Evolutionary conservation across 2,888 invertebrate species (phyloP).

Genomic region (Mellilla xanthometata): DNA sequence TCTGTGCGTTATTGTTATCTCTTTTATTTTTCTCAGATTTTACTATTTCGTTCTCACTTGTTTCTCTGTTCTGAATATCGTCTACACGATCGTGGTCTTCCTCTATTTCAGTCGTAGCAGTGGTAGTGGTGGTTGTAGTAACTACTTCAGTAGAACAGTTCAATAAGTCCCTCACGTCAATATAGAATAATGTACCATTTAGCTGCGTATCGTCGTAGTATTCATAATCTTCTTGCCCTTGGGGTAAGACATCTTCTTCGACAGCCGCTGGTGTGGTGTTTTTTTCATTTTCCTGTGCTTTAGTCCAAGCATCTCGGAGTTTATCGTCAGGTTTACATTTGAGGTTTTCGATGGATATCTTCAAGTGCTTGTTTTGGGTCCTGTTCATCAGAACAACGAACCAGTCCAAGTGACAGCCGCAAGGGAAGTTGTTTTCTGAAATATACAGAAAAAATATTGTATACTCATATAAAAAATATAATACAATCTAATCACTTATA

Average conservation of each 20-base stretch:
- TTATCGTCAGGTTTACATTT: conserved; percentile 60
- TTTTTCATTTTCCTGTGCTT: conserved; percentile 50
- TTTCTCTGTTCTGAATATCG: conserved; percentile 26
- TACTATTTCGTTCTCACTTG: conserved; percentile 21
- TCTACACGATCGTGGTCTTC: conserved; percentile 35
- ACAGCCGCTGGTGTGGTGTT: conserved; percentile 35
- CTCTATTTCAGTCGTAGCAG: conserved; percentile 13
- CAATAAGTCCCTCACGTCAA: conserved; percentile 61
- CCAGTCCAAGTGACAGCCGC: conserved; percentile 69
- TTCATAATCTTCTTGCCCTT: conserved; percentile 57
- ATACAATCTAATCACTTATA: no score
- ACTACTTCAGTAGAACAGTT: conserved; percentile 43
- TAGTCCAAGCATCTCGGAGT: conserved; percentile 56
- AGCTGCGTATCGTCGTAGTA: conserved; percentile 71
- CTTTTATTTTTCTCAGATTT: conserved; percentile 22
- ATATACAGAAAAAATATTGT: conserved; percentile 26
- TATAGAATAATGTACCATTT: conserved; percentile 69
- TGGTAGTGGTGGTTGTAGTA: conserved; percentile 20
- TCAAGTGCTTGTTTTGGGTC: conserved; percentile 56
- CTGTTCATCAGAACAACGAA: conserved; percentile 60
- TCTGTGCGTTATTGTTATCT: conserved; percentile 25
- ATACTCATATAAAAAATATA: not conserved
- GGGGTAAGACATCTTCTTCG: conserved; percentile 42
- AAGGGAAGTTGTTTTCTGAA: conserved; percentile 70
- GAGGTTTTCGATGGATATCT: conserved; percentile 59